Percentiles rank a stretch among this genome's conserved stretches.
Evolutionary conservation across 2,888 invertebrate species (phyloP).

Genomic region (Endomychus coccineus): DNA sequence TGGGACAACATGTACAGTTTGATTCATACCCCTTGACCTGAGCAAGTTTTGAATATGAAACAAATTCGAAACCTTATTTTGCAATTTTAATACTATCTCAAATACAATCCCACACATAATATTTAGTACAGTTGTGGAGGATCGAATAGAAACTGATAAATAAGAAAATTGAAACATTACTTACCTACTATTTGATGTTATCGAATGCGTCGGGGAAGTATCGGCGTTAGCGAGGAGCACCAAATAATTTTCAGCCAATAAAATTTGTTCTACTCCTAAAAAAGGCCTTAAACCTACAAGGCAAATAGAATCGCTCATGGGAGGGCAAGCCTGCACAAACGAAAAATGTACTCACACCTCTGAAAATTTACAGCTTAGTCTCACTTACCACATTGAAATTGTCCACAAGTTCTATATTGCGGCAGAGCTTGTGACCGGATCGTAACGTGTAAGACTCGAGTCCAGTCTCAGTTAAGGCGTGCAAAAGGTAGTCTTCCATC

Average conservation of each 20-base stretch:
- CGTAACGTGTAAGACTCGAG: constrained; percentile 68
- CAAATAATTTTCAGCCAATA: constrained; percentile 47
- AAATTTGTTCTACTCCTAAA: constrained; percentile 52
- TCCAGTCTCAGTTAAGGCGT: constrained; percentile 67
- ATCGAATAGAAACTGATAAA: background rate
- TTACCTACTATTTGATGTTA: constrained; percentile 39
- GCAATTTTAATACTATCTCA: too few species aligned
- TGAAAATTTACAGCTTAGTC: too few species aligned
- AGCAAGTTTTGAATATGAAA: too few species aligned
- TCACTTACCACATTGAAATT: constrained; percentile 41
- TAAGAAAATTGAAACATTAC: constrained; percentile 1
- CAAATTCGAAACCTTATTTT: too few species aligned
- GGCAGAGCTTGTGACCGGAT: constrained; percentile 54
- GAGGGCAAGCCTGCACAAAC: constrained; percentile 48
- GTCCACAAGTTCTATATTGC: constrained; percentile 44
- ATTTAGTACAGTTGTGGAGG: too few species aligned
- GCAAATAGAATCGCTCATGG: constrained; percentile 55
- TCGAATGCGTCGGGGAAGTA: constrained; percentile 46
- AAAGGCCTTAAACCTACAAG: constrained; percentile 62
- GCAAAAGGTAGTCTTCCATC: constrained; percentile 60
- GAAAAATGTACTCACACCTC: background rate
- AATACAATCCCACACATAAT: too few species aligned
- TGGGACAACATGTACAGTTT: too few species aligned
- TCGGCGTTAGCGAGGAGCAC: constrained; percentile 53
- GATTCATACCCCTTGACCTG: too few species aligned